Evolutionary conservation across 2,797 vertebrate species (phyloP), one percentile per base, ranked within the genome.

Genomic region (Rhinoraja longicauda): DNA sequence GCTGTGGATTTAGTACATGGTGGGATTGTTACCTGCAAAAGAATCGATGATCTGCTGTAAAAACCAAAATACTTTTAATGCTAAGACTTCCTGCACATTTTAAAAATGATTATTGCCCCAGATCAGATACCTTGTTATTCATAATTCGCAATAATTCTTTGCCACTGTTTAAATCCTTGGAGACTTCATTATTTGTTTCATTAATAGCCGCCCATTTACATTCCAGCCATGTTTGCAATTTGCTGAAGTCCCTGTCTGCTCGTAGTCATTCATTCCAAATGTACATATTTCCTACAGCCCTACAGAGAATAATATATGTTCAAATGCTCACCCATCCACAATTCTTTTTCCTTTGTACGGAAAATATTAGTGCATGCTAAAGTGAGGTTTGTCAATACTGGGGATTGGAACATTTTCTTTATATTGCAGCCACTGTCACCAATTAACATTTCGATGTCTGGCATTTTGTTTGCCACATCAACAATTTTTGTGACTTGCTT

Each of bases 401-500:
- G 29, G 17, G 29, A 88, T 88, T 88, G 57, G 29, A 88, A 88
- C 59, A 59, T 32, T 86, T 59, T 62, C 57, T 1, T 62, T 86
- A n/a, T 29, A 59, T 62, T n/a, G 15, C 82, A 64, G 29, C 84
- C 15, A 32, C 29, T 15, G n/a, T 13, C 15, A 19, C 29, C 81
- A 84, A 29, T 59, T 57, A 53, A 53, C 29, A 62, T 32, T 32
- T 62, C 32, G 59, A 88, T 88, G 84, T 64, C 84, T 64, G 17
- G n/a, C 6, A 19, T 88, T 88, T 88, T 59, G 57, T 81, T 82
- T 59, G 81, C 24, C n/a, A 82, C 81, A 29, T 82, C 81, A 82
- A 59, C 81, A 3, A 57, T 17, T 32, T 10, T 77, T n/a, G 10
- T 36, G 13, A 17, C n/a, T 17, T 36, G 76, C 12, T 76, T 82